Evolutionary conservation across 2,113 vertebrate genomes (phyloP).

Genomic region (Bubo blakistoni): DNA sequence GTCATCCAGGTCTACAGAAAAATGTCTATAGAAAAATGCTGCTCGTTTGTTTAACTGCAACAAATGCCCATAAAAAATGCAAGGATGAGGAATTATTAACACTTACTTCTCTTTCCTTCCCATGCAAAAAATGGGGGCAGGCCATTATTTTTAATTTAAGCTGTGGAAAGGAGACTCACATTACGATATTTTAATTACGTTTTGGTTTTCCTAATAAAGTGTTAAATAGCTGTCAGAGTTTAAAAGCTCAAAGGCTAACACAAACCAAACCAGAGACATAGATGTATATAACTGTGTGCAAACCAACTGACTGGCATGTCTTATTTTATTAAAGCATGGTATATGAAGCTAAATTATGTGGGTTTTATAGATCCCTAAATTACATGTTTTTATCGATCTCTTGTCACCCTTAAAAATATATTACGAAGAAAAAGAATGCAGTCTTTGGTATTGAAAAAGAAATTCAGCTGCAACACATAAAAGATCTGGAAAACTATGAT

Average conservation of each 20-base stretch:
- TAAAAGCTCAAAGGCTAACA: neutral
- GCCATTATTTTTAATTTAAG: neutral
- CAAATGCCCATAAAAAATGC: neutral
- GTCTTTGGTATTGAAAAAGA: slow-evolving; percentile 21
- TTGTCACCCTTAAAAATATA: slow-evolving; percentile 28
- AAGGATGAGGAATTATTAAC: neutral
- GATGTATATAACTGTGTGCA: neutral
- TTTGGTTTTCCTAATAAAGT: neutral
- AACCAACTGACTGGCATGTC: neutral
- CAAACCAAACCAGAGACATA: neutral
- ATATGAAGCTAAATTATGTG: slow-evolving; percentile 25
- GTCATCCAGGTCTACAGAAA: neutral
- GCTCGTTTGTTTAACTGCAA: neutral
- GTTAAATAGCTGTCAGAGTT: neutral
- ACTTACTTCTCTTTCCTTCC: neutral
- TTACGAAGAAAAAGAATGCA: neutral
- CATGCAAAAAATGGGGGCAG: neutral
- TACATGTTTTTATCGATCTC: slow-evolving; percentile 46
- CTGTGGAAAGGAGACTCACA: neutral
- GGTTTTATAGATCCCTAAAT: slow-evolving; percentile 29
- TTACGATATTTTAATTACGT: neutral
- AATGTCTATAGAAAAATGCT: neutral
- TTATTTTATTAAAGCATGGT: slow-evolving; percentile 24
- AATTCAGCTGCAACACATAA: neutral
- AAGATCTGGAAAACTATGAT: neutral